Base-by-base conservation (phyloP, 92 coral and sea anemone species). In the Diadumene lineata region DNA sequence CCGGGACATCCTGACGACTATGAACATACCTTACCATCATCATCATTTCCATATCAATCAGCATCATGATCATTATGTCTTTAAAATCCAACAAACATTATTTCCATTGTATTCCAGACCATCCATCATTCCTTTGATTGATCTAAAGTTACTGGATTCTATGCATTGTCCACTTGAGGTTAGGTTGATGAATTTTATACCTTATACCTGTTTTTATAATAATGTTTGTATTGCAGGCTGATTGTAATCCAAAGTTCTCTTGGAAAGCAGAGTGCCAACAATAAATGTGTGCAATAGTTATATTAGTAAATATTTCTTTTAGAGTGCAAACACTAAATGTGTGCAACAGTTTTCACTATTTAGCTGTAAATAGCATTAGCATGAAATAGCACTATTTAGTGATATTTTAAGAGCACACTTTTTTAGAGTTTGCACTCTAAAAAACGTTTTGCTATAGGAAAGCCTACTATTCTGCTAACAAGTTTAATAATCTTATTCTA, bases 121-220 rank as follows among this genome's bases (percentile, higher is more conserved):
- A 46, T 96, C 99, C n/a, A 83, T 90, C 58, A 65, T 96, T 31
- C 99, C 99, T 26, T 75, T 96, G 68, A 85, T 89, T 31, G 94
- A 89, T 66, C 75, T 87, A 22, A 80, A 78, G 82, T 70, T 84
- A 56, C 75, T 88, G 32, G 78, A 34, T 66, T 78, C 76, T 29
- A 88, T 75, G 29, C 60, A 61, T 30, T 27, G 31, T 24, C 26
- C 31, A 46, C 16, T 16, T 21, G 31, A 56, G 77, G 77, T 72
- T 58, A 26, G 64, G 23, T 22, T 22, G 48, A 13, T 38, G 13
- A 4, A 4, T 38, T 6, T 38, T 13, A 6, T 38, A 38, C 13
- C 6, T 38, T 38, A 38, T 33, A 18, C 56, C 24, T 24, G 48
- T 38, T 13, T 38, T 6, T 38, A 38, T 38, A 38, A 38, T 13